Conservation (phyloP, 2,797 vertebrate species). For the Lacerta bilineata region DNA sequence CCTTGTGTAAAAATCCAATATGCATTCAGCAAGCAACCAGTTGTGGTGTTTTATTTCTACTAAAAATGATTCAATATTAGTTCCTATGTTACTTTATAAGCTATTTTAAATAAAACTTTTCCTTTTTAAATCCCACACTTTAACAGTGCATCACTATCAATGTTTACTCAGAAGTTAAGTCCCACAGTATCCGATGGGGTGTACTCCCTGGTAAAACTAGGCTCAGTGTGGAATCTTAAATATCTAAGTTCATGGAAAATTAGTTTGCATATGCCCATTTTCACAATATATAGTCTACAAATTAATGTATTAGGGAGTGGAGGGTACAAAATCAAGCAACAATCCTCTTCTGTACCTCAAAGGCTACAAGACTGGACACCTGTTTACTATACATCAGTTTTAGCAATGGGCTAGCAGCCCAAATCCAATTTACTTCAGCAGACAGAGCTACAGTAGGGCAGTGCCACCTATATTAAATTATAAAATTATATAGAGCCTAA, state of each 20-base stretch:
- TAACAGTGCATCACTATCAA: not conserved
- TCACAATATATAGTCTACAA: not conserved
- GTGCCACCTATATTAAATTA: not conserved
- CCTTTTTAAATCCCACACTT: not conserved
- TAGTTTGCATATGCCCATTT: not conserved
- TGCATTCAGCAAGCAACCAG: constrained; percentile 49
- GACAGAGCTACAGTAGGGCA: not conserved
- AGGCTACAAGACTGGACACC: not conserved
- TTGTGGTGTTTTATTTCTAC: constrained; percentile 40
- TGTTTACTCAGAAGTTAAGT: constrained; percentile 1
- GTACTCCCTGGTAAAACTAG: not conserved
- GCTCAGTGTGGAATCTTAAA: not conserved
- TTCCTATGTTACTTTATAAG: constrained; percentile 8
- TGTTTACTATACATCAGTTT: not conserved
- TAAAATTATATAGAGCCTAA: not conserved
- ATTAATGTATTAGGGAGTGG: not conserved
- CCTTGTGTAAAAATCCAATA: constrained; percentile 71
- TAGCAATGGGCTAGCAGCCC: not conserved
- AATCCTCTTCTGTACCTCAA: not conserved
- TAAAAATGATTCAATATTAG: not conserved
- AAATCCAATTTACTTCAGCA: not conserved
- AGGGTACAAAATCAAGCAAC: not conserved
- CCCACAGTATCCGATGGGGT: not conserved
- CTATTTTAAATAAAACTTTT: constrained; percentile 8
- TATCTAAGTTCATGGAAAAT: not conserved